A percentile compares a stretch with the other conserved stretches of the same genome.
phyloP scores from a whole-genome alignment of 2,888 invertebrate genomes.

The Tachina grossa region DNA sequence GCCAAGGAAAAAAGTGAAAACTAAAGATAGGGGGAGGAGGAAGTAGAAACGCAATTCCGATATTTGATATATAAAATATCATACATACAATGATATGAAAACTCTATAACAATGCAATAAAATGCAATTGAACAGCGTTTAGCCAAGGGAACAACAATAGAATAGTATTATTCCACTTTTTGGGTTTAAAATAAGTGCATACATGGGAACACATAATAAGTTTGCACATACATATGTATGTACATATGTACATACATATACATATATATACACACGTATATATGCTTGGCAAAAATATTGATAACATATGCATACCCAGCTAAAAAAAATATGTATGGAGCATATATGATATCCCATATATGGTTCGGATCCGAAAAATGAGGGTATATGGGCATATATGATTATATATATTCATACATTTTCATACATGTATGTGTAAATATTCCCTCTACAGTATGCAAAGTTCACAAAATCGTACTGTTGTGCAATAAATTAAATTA shows the following conservation, averaged over 20 bases:
- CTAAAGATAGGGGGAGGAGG: not conserved
- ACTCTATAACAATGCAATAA: conserved; percentile 62
- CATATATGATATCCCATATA: no score
- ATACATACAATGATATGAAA: conserved; percentile 45
- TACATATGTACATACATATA: conserved; percentile 9
- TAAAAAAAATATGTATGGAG: no score
- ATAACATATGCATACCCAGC: conserved; percentile 38
- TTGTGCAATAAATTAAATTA: no score
- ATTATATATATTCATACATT: no score
- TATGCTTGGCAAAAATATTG: conserved; percentile 47
- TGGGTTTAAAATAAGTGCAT: conserved; percentile 20
- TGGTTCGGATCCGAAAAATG: no score
- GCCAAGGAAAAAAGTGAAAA: conserved; percentile 9
- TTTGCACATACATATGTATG: conserved; percentile 21
- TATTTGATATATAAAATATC: conserved; percentile 28
- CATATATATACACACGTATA: conserved; percentile 20
- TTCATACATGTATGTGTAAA: no score
- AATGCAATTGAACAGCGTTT: conserved; percentile 63
- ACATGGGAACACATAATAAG: conserved; percentile 22
- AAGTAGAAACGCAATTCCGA: conserved; percentile 5
- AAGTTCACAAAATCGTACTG: no score
- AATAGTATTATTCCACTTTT: conserved; percentile 24
- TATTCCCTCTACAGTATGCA: no score
- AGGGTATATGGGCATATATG: no score
- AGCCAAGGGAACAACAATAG: conserved; percentile 55